Evolutionary conservation across 2,888 invertebrate genomes (phyloP), one percentile per base, ranked within the genome.

Genomic region (Scrobipalpa atriplicella): DNA sequence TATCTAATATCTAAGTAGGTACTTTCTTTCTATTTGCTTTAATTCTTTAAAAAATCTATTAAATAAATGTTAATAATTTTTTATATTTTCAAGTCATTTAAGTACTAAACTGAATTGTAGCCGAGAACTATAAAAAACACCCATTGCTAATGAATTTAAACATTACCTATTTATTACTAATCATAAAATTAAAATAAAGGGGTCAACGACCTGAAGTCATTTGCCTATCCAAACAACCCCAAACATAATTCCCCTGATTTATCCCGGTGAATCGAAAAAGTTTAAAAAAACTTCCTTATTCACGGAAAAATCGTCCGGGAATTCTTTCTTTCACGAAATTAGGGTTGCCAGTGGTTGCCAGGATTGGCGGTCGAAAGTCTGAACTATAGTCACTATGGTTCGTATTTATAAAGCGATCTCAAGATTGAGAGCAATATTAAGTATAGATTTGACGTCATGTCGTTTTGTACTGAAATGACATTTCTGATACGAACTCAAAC

Each of bases 301-400:
- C 70, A 71, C 71, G n/a, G 39, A 62, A 69, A 76, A 76, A 79
- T 73, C 71, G 72, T 74, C 71, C 70, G 75, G 72, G 73, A 76
- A 76, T 81, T 74, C 74, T 79, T 75, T 71, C 66, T 47, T 58
- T 10, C 8, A 29, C 29, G 2, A 29, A 47, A 47, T 16, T 16
- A 47, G 47, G 47, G 47, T 47, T 47, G 54, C 19, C 54, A 54
- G 54, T 6, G 2, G 10, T 54, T 47, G n/a, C n/a, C n/a, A n/a
- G n/a, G n/a, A 3, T 29, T 29, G 29, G 29, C 2, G 29, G 29
- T 29, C 29, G 29, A 29, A 29, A 29, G 5, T 29, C 29, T 29
- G 5, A 29, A 29, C 29, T 29, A 29, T 29, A 5, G 29, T n/a
- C n/a, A n/a, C n/a, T n/a, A n/a, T n/a, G n/a, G n/a, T n/a, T n/a